These are phyloP conservation scores for Liopterus haemorrhoidalis DNA, from an alignment of 2,888 invertebrate species.

Conservation along the genomic window DNA sequence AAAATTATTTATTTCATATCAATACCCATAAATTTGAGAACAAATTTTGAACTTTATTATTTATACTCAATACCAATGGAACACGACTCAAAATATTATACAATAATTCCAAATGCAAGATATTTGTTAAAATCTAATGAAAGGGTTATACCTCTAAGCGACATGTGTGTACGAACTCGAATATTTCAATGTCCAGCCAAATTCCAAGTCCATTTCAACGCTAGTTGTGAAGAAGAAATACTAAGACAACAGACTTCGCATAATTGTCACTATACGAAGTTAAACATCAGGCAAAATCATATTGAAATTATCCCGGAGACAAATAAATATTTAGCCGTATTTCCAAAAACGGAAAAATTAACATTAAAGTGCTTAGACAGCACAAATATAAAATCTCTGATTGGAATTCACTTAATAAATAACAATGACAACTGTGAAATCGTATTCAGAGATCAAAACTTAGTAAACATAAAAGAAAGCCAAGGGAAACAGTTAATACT, in stretches of 20 bases:
- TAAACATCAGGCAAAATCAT: conserved; percentile 13
- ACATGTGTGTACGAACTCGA: conserved; percentile 17
- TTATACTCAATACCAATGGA: conserved; percentile 17
- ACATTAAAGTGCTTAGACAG: conserved; percentile 5
- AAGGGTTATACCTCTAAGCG: conserved; percentile 14
- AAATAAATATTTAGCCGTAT: conserved; percentile 18
- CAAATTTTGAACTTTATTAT: conserved; percentile 18
- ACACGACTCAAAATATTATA: conserved; percentile 12
- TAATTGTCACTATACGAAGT: conserved; percentile 1
- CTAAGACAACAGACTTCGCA: background rate
- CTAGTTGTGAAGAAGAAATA: conserved; percentile 5
- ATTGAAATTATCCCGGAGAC: conserved; percentile 19
- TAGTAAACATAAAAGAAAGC: no score
- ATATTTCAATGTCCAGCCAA: conserved; percentile 19
- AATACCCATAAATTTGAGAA: conserved; percentile 21
- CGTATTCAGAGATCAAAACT: no score
- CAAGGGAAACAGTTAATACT: no score
- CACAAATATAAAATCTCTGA: conserved; percentile 2
- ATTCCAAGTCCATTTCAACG: background rate
- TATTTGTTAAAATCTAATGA: conserved; percentile 21
- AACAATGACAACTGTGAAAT: no score
- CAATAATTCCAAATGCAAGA: conserved; percentile 16
- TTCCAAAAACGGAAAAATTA: conserved; percentile 8
- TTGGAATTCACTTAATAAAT: conserved; percentile 11
- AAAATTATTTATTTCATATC: conserved; percentile 19